These are phyloP conservation scores for Xiphias gladius DNA, from an alignment of 2,113 vertebrate genomes.

Conservation along the genomic window DNA sequence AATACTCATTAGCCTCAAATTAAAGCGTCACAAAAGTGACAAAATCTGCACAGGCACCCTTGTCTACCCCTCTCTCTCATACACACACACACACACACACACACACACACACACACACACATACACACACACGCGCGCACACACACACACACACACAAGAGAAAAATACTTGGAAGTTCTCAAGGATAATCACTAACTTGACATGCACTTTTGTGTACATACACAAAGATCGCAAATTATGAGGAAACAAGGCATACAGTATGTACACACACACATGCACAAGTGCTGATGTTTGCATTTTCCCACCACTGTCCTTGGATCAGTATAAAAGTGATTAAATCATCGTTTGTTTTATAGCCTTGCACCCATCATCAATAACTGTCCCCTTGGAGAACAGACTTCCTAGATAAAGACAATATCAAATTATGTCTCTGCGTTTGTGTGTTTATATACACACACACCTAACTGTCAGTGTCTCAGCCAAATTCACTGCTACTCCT, in stretches of 20 bases:
- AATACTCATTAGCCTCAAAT: constrained; percentile 78
- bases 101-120: constrained; percentile 3
- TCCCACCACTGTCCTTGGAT: constrained; percentile 46
- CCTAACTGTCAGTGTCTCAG: background rate
- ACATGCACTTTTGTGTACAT: background rate
- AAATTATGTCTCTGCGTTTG: constrained; percentile 20
- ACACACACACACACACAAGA: background rate
- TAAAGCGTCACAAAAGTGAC: constrained; percentile 72
- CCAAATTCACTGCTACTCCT: constrained; percentile 9
- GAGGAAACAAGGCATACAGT: background rate
- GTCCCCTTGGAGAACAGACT: constrained; percentile 23
- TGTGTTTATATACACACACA: background rate
- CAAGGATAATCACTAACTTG: constrained; percentile 51
- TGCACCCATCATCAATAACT: constrained; percentile 45
- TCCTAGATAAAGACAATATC: constrained; percentile 24
- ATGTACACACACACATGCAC: background rate
- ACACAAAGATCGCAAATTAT: background rate
- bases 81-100: constrained; percentile 18
- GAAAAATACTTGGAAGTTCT: constrained; percentile 21
- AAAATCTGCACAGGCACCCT: constrained; percentile 35
- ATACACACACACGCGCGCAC: constrained; percentile 5
- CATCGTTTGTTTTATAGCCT: constrained; percentile 35
- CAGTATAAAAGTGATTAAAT: constrained; percentile 56
- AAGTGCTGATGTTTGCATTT: constrained; percentile 30
- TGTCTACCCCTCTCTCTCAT: background rate